Conservation (phyloP, 2,888 invertebrate species). For the Drosophila neotestacea region DNA sequence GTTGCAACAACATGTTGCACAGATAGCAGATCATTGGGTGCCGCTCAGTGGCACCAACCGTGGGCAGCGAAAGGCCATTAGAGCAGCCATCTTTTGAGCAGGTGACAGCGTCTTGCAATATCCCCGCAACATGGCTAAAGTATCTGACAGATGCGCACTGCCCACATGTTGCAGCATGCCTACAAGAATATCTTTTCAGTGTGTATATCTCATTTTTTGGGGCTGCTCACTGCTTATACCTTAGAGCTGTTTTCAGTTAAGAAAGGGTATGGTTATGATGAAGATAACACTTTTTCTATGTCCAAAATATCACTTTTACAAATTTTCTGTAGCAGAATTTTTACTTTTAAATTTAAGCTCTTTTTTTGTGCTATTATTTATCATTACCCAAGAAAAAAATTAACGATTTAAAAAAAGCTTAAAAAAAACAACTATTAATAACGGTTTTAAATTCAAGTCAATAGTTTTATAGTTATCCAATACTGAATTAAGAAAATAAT, state of each 20-base stretch:
- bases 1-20: slow-evolving; percentile 58
- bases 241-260: neutral
- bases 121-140: slow-evolving; percentile 37
- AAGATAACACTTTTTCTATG: neutral
- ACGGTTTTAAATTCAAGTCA: too few species aligned
- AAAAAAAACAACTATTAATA: too few species aligned
- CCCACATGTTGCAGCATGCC: slow-evolving; percentile 40
- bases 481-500: too few species aligned
- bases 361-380: too few species aligned
- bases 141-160: slow-evolving; percentile 60
- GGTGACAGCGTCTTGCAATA: slow-evolving; percentile 49
- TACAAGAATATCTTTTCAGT: slow-evolving; percentile 5
- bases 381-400: too few species aligned
- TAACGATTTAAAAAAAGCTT: too few species aligned
- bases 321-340: too few species aligned
- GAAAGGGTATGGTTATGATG: neutral
- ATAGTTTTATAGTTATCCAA: too few species aligned
- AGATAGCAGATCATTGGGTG: slow-evolving; percentile 45
- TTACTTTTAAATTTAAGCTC: too few species aligned
- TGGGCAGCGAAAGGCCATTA: slow-evolving; percentile 60
- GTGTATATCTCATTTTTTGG: slow-evolving; percentile 14
- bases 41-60: slow-evolving; percentile 18
- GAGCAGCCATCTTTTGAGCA: slow-evolving; percentile 45
- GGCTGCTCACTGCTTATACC: neutral
- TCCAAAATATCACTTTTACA: too few species aligned